Evolutionary conservation across 64 coral and sea anemone genomes (phyloP).

Genomic region (Stichodactyla helianthus): DNA sequence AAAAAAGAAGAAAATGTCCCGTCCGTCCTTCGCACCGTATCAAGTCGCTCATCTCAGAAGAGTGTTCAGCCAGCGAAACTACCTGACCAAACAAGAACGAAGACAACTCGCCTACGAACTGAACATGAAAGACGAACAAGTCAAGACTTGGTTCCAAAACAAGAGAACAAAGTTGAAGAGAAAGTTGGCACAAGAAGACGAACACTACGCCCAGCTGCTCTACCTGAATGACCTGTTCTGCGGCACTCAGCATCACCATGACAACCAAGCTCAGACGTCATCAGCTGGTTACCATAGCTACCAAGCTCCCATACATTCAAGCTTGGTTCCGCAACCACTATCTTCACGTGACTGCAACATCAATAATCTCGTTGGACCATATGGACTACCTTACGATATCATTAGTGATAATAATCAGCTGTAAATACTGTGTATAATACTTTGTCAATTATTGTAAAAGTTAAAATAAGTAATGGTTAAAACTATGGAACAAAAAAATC

Average conservation of each 20-base stretch:
- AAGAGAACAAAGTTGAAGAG: constrained; percentile 43
- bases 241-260: not conserved
- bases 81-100: constrained; percentile 26
- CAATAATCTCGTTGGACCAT: not conserved
- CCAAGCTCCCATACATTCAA: not conserved
- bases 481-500: not conserved
- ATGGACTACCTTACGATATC: not conserved
- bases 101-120: not conserved
- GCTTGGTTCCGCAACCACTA: not conserved
- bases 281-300: constrained; percentile 8
- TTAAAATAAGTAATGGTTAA: not conserved
- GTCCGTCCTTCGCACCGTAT: constrained; percentile 7
- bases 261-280: not conserved
- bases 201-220: constrained; percentile 24
- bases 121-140: constrained; percentile 52
- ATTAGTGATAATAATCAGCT: not conserved
- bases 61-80: constrained; percentile 23
- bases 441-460: not conserved
- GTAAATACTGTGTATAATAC: not conserved
- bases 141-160: constrained; percentile 62
- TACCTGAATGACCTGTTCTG: constrained; percentile 9
- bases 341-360: not conserved
- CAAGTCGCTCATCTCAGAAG: constrained; percentile 16
- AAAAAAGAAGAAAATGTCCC: not conserved
- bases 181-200: constrained; percentile 12